Base-by-base conservation (phyloP, 1,140 invertebrate species). In the Polypedilum vanderplanki region DNA sequence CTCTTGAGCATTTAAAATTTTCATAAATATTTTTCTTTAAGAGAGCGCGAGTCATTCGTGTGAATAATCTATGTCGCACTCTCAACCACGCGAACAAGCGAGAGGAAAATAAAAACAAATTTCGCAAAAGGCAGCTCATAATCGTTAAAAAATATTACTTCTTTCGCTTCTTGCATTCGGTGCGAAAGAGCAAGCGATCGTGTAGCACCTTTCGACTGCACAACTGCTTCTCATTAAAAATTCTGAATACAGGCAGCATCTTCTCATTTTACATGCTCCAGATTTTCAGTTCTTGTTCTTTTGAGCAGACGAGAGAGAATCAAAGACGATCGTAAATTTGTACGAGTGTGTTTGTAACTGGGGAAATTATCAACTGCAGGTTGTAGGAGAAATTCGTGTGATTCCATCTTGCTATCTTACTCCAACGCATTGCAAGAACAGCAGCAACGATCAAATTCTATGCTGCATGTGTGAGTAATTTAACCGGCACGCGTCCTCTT, bases 171-270 rank as follows among this genome's bases (percentile, higher is more conserved):
- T 33, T 33, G 46, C 15, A 57, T 57, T 57, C 46, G 5, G 10
- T 57, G 46, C 8, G 46, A 57, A 12, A 15, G n/a, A 57, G 46
- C 46, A 57, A 57, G 46, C 65, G 65, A 70, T 70, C 65, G 20
- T 70, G 65, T 22, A 70, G 65, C 65, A 70, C 65, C 65, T 70
- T 70, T 70, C 65, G 17, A 18, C n/a, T 70, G 65, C 20, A 18
- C 65, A 70, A 70, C 65, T 70, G 65, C 65, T 22, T 22, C 65
- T 70, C 46, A 57, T 57, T 18, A 70, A 70, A 57, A 20, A 18
- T 70, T 70, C 65, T 70, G 8, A 70, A 70, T n/a, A 57, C 46
- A 57, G 24, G 46, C 46, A 57, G 46, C 46, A 57, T 57, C 46
- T 57, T 57, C 46, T 57, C 46, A 57, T 57, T 57, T 57, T 57